Evolutionary conservation across 2,888 invertebrate species (phyloP), one percentile per base, ranked within the genome.

Genomic region (Pseudococcus viburni): DNA sequence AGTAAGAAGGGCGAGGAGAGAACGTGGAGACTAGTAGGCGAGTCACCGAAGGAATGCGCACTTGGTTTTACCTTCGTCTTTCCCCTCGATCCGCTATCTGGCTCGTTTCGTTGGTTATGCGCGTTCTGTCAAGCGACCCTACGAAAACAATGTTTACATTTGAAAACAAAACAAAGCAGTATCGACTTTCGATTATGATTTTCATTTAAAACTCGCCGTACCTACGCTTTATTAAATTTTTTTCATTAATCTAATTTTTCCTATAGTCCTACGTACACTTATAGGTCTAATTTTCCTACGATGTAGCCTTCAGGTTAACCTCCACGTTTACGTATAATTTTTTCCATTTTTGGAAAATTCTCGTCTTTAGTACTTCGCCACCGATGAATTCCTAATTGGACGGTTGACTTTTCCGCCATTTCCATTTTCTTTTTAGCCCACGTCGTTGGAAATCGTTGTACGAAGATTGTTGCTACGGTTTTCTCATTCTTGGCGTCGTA

Each of bases 1-100:
- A 55, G 87, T 87, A 26, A 33, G 88, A 55, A 55, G 77, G 51
- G 88, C 55, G 42, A 88, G 77, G 83, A 55, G 77, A 55, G 88
- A 77, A 83, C 39, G n/a, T 88, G 88, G 88, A 88, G 88, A 88
- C 88, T 83, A 51, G 88, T 88, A 88, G 88, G 88, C 88, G 88
- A 88, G 88, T 88, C 88, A 88, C 88, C 88, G 80, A 80, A 55
- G 88, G 88, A 88, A 88, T 88, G 88, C 88, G 88, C 88, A 88
- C 88, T 88, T 55, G 51, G 55, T 88, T 39, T 26, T 22, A 51
- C 68, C 46, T 39, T 26, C 59, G 33, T 39, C 83, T 39, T 77
- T n/a, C 59, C 83, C 48, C 86, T 77, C 51, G 68, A 9, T 33
- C 17, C 33, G 19, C 19, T 19, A 46, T 83, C 17, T 83, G 46